Base-by-base conservation (phyloP, 2,888 invertebrate species). In the Boloria euphrosyne region DNA sequence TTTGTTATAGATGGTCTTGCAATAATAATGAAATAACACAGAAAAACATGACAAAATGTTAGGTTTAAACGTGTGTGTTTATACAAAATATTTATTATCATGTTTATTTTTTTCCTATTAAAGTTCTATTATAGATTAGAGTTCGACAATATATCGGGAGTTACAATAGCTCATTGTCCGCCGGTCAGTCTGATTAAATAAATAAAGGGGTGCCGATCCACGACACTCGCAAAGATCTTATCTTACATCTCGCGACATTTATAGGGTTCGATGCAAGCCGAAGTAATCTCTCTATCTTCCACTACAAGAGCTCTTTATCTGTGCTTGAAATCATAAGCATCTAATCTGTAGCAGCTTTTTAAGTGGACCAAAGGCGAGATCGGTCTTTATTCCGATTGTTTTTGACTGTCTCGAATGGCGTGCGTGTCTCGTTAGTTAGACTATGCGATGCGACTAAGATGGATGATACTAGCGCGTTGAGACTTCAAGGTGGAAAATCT, bases 101-200 rank as follows among this genome's bases (percentile, higher is more conserved):
- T 57, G 66, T 61, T 69, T 66, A 68, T 60, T 31, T 76, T 79
- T 74, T 72, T 74, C 74, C 73, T 73, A 73, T 77, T 77, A 80
- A 80, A 81, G 80, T 73, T 68, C 79, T 83, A 84, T 86, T 86
- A 85, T 80, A 82, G 83, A 84, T 81, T 79, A 80, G 73, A 76
- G 76, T 73, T 74, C 77, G 70, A 80, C 84, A 85, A 89, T 89
- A 90, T 90, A 90, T 90, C 90, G 87, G 85, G 80, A 77, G 80
- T 80, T 86, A 92, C 91, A 92, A 91, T 90, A 85, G 88, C 86
- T 90, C 90, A 90, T 91, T 90, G 91, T 91, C 89, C 82, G 89
- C 90, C 90, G 85, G 83, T 89, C 88, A 86, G 80, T 73, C 85
- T 88, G 90, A 90, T 90, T 90, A 88, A 89, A 89, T 90, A 87